phyloP scores from a whole-genome alignment of 2,888 invertebrate genomes.

The Scaptomyza parva region DNA sequence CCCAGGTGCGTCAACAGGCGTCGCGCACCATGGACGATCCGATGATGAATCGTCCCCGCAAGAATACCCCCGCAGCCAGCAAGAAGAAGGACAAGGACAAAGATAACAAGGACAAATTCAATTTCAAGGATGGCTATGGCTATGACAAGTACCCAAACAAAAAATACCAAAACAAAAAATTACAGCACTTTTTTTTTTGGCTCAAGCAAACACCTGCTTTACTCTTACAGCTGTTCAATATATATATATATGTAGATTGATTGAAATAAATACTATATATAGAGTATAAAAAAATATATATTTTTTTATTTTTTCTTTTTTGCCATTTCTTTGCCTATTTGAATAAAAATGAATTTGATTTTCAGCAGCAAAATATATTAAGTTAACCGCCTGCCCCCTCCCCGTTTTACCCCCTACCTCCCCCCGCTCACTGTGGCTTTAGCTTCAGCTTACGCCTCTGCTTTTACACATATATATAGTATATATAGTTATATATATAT shows the following conservation, averaged over 20 bases:
- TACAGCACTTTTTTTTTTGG: conserved; percentile 4
- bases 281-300: conserved; percentile 2
- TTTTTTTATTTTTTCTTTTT: neutral
- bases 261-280: neutral
- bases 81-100: conserved; percentile 72
- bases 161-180: conserved; percentile 30
- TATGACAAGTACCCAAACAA: conserved; percentile 80
- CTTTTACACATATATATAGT: too few relatives aligned
- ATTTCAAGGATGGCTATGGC: conserved; percentile 54
- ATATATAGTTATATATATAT: neutral
- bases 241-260: neutral
- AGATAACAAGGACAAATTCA: conserved; percentile 46
- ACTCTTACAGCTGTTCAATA: conserved; percentile 20
- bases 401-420: neutral
- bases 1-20: conserved; percentile 71
- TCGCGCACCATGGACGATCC: conserved; percentile 83
- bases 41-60: conserved; percentile 83
- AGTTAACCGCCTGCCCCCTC: neutral
- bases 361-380: conserved; percentile 5
- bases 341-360: neutral
- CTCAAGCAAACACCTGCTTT: conserved; percentile 24
- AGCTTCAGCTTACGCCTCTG: conserved; percentile 35
- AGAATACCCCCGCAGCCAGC: conserved; percentile 58
- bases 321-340: neutral
- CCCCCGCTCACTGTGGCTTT: conserved; percentile 10